Conservation (phyloP, 1,140 invertebrate species). For the Branchinecta lindahli region DNA sequence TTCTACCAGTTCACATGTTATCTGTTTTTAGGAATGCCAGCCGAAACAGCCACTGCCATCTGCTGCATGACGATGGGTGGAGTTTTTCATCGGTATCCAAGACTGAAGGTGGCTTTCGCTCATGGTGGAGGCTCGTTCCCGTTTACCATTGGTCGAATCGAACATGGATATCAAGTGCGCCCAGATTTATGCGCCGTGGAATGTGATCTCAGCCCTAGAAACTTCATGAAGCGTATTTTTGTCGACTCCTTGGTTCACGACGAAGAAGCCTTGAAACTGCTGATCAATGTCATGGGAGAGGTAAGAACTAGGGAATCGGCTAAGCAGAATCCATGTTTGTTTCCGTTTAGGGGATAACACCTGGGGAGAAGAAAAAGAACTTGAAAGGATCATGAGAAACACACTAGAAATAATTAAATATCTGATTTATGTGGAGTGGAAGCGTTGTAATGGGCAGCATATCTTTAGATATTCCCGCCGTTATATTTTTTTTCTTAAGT, state of each 20-base stretch:
- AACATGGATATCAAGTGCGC: constrained; percentile 38
- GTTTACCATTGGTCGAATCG: constrained; percentile 39
- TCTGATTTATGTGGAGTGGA: too few relatives aligned
- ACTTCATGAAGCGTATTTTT: constrained; percentile 39
- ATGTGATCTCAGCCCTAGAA: constrained; percentile 30
- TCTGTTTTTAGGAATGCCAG: constrained; percentile 40
- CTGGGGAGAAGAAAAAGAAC: too few relatives aligned
- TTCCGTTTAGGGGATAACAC: too few relatives aligned
- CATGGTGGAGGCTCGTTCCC: constrained; percentile 45
- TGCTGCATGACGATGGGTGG: constrained; percentile 43
- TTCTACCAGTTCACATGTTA: neutral
- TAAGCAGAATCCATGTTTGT: too few relatives aligned
- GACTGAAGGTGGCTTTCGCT: constrained; percentile 34
- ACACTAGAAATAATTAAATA: too few relatives aligned
- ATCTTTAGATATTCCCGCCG: too few relatives aligned
- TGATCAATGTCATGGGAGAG: constrained; percentile 39
- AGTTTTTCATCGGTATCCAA: constrained; percentile 36
- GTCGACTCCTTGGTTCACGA: constrained; percentile 43
- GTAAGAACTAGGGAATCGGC: too few relatives aligned
- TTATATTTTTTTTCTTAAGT: too few relatives aligned
- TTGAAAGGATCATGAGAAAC: too few relatives aligned
- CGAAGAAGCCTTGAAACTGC: constrained; percentile 33
- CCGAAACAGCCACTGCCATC: constrained; percentile 42
- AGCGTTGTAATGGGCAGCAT: too few relatives aligned
- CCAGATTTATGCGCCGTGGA: constrained; percentile 42